Conservation (phyloP, 2,797 vertebrate genomes). For the Sebastes alutus region DNA sequence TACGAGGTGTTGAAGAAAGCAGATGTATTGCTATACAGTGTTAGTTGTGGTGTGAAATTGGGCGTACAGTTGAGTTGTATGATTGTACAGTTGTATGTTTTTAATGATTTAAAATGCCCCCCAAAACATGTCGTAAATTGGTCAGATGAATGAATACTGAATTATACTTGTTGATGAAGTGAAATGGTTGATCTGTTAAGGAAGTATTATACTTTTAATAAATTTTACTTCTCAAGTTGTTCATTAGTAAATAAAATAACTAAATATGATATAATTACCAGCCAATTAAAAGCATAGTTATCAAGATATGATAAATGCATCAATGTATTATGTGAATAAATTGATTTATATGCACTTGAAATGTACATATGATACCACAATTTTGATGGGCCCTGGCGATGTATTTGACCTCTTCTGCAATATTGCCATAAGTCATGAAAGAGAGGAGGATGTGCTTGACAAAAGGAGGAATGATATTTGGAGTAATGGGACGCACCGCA, state of each 20-base stretch:
- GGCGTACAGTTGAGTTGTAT: background rate
- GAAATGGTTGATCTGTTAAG: background rate
- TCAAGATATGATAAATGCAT: background rate
- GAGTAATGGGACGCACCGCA: conserved; percentile 74
- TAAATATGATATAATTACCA: background rate
- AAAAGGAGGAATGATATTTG: conserved; percentile 72
- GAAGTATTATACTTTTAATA: background rate
- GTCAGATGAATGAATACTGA: background rate
- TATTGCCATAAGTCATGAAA: conserved; percentile 45
- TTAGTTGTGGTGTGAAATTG: background rate
- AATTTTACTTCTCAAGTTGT: background rate
- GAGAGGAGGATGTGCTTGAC: conserved; percentile 57
- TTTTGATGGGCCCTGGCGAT: conserved; percentile 17
- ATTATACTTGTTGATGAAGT: background rate
- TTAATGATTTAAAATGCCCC: background rate
- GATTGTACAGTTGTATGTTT: background rate
- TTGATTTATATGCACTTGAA: conserved; percentile 5
- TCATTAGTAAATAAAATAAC: background rate
- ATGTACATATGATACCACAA: background rate
- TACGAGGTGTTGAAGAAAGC: background rate
- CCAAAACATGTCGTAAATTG: background rate
- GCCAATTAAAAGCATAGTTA: background rate
- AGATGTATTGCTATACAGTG: background rate
- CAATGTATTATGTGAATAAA: background rate
- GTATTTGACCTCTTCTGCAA: conserved; percentile 22